Conservation (phyloP, 2,113 vertebrate genomes). For the Ahaetulla prasina region DNA sequence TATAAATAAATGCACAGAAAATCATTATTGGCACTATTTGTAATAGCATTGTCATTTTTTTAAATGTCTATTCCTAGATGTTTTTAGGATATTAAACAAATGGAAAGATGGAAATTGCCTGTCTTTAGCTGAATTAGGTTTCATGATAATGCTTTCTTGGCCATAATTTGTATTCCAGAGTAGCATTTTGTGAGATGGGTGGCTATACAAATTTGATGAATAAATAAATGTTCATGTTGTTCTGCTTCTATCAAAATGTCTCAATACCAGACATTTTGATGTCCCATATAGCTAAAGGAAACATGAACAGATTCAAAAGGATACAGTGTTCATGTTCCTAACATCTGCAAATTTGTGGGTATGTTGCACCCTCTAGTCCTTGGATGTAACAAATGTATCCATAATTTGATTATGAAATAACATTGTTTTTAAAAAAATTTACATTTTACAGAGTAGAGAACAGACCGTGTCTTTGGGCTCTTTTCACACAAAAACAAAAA, state of each 20-base stretch:
- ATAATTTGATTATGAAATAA: neutral
- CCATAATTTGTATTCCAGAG: neutral
- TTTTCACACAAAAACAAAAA: neutral
- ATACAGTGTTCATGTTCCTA: neutral
- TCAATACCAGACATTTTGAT: neutral
- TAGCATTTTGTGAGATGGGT: neutral
- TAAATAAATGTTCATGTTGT: neutral
- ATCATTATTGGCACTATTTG: neutral
- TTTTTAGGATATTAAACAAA: neutral
- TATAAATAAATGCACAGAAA: neutral
- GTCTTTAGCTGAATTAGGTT: neutral
- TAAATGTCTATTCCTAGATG: neutral
- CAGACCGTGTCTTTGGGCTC: neutral
- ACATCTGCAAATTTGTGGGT: neutral
- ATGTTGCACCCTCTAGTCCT: neutral
- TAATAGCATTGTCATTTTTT: neutral
- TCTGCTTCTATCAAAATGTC: neutral
- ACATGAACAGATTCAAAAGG: neutral
- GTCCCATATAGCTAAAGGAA: neutral
- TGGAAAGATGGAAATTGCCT: conserved; percentile 5
- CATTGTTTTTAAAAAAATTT: neutral
- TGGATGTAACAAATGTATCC: neutral
- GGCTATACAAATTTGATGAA: neutral
- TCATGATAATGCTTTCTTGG: neutral
- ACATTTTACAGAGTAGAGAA: neutral